These are phyloP conservation scores for Grus americana DNA, from an alignment of 2,113 vertebrate species.

Conservation along the genomic window DNA sequence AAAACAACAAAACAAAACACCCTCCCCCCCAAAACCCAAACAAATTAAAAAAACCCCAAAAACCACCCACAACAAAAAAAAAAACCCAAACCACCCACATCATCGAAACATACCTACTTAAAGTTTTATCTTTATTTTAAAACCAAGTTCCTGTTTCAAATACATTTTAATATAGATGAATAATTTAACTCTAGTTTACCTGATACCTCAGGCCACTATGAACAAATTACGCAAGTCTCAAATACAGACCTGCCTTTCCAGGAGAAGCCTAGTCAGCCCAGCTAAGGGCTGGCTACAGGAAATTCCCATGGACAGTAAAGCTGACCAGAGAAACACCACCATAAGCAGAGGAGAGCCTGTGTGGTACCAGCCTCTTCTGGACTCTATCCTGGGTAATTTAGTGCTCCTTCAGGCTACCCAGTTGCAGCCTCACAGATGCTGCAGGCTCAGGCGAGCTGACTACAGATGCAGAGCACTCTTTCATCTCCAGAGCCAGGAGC, in stretches of 20 bases:
- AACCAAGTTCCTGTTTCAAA: background rate
- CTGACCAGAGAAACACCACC: background rate
- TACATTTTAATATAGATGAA: background rate
- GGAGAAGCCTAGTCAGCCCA: background rate
- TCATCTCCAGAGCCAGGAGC: background rate
- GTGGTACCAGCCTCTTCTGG: background rate
- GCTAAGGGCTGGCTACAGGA: background rate
- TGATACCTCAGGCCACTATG: background rate
- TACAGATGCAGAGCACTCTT: background rate
- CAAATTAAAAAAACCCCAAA: background rate
- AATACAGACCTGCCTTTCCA: background rate
- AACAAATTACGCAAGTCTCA: background rate
- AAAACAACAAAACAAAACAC: background rate
- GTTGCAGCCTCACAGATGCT: background rate
- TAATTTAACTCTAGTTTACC: slow-evolving; percentile 19
- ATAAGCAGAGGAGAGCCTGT: background rate
- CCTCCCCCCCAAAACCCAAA: too few relatives aligned
- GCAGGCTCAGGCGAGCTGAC: background rate
- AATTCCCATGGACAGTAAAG: background rate
- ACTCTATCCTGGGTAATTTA: background rate
- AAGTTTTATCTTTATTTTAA: background rate
- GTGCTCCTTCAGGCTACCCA: background rate
- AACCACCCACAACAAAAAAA: background rate
- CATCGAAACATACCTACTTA: background rate
- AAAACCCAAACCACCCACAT: background rate